phyloP scores from a whole-genome alignment of 1,140 invertebrate genomes.

The Drosophila jambulina region DNA sequence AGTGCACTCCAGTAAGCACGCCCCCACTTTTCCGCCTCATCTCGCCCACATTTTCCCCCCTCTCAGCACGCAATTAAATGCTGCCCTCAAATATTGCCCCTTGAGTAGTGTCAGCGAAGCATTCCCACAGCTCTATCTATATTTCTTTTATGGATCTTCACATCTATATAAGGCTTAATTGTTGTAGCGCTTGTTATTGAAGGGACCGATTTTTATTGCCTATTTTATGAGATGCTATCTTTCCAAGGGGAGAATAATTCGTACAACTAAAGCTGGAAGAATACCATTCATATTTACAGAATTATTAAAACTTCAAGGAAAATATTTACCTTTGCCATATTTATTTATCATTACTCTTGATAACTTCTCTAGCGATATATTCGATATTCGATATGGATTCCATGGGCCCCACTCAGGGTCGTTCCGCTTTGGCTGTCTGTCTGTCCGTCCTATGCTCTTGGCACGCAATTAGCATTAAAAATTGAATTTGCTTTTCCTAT shows the following conservation, averaged over 20 bases:
- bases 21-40: slow-evolving; percentile 25
- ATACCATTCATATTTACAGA: neutral
- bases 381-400: slow-evolving; percentile 37
- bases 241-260: neutral
- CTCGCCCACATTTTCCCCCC: neutral
- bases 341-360: neutral
- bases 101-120: slow-evolving; percentile 43
- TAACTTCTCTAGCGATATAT: slow-evolving; percentile 16
- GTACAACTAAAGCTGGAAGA: neutral
- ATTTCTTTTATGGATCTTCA: neutral
- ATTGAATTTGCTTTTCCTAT: slow-evolving; percentile 45
- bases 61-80: neutral
- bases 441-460: slow-evolving; percentile 47
- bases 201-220: neutral
- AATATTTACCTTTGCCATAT: neutral
- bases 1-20: slow-evolving; percentile 20
- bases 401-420: slow-evolving; percentile 48
- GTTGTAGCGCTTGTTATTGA: neutral
- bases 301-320: neutral
- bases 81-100: slow-evolving; percentile 55
- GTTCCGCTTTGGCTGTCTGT: slow-evolving; percentile 55
- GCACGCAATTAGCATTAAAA: slow-evolving; percentile 74
- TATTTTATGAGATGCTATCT: neutral
- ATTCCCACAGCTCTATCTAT: slow-evolving; percentile 5
- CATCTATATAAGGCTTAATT: slow-evolving; percentile 1